Percentiles rank a stretch among this genome's conserved stretches.
Evolutionary conservation across 2,888 invertebrate species (phyloP).

Genomic region (Ophion costatus): DNA sequence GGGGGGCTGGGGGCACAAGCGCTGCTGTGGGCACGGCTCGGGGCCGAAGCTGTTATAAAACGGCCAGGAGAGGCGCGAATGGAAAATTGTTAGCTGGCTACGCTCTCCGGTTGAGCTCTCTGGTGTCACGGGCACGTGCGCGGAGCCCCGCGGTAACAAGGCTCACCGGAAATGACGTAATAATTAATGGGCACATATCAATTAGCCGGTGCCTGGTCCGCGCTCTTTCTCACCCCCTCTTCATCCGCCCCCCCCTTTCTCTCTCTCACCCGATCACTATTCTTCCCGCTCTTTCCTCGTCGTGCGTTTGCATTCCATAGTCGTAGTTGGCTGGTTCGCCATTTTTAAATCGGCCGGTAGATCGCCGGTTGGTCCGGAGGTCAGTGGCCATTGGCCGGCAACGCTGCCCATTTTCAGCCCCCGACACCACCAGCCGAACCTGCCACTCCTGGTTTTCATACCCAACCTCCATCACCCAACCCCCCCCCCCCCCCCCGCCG

Average conservation of each 20-base stretch:
- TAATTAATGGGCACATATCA: slow-evolving; percentile 83
- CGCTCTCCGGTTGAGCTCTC: slow-evolving; percentile 32
- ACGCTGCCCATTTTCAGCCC: slow-evolving; percentile 36
- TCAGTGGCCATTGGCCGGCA: slow-evolving; percentile 39
- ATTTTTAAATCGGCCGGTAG: slow-evolving; percentile 79
- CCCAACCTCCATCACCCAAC: neutral
- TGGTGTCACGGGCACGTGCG: slow-evolving; percentile 80
- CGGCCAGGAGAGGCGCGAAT: slow-evolving; percentile 4
- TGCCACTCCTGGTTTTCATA: slow-evolving; percentile 14
- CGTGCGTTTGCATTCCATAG: slow-evolving; percentile 8
- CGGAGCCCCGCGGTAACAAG: slow-evolving; percentile 77
- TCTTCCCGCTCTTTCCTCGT: slow-evolving; percentile 10
- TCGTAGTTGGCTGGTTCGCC: slow-evolving; percentile 57
- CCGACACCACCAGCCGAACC: slow-evolving; percentile 67
- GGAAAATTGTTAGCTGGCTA: slow-evolving; percentile 51
- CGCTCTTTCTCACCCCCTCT: slow-evolving; percentile 9
- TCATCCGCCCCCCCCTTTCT: slow-evolving; percentile 25
- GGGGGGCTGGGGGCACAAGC: neutral
- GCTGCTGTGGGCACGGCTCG: neutral
- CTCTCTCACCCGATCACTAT: neutral
- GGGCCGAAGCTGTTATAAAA: too few relatives aligned
- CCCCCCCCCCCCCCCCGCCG: slow-evolving; percentile 20
- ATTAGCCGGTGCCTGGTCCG: slow-evolving; percentile 69
- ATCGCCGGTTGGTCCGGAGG: slow-evolving; percentile 28
- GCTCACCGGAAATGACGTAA: slow-evolving; percentile 82